Base-by-base conservation (phyloP, 2,797 vertebrate species). In the Pipistrellus kuhlii region DNA sequence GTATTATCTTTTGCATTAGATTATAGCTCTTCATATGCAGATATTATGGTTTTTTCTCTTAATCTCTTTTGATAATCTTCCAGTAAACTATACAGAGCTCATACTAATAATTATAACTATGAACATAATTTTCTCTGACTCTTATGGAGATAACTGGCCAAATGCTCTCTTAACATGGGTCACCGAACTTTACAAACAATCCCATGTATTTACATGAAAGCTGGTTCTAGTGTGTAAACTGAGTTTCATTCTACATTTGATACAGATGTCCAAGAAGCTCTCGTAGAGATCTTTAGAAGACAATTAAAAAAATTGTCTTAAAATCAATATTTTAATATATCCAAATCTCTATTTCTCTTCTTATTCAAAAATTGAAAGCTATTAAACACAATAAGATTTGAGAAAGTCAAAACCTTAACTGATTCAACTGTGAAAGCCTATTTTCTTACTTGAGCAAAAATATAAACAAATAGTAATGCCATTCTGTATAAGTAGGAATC, bases 51-150 rank as follows among this genome's bases (percentile, higher is more conserved):
- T 35, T 57, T 82, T 94, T 93, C 44, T 68, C 57, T 78, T 82
- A 66, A 53, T 90, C 86, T 71, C 41, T 9, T 91, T 86, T 82
- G 13, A 77, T 71, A 86, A 83, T 89, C 81, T 71, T 94, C 15
- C 51, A 82, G 53, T 53, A 88, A 69, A 76, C 81, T 86, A 27
- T 30, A 68, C 21, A n/a, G 12, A 76, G 14, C 32, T 85, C 35
- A 88, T 53, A 23, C 15, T 20, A 69, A 35, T 78, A 88, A 91
- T 94, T 75, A 32, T 30, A 95, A 84, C 18, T 53, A 32, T 17
- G 9, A 72, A 76, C n/a, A 88, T 46, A 72, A 38, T 94, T 91
- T 94, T 69, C 35, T 78, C 32, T 66, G 62, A 73, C 53, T 62
- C 41, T 86, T 66, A 35, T 3, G 30, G 25, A 86, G 30, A 71